phyloP scores from a whole-genome alignment of 2,113 vertebrate species.

The Gallinago jamesoni region DNA sequence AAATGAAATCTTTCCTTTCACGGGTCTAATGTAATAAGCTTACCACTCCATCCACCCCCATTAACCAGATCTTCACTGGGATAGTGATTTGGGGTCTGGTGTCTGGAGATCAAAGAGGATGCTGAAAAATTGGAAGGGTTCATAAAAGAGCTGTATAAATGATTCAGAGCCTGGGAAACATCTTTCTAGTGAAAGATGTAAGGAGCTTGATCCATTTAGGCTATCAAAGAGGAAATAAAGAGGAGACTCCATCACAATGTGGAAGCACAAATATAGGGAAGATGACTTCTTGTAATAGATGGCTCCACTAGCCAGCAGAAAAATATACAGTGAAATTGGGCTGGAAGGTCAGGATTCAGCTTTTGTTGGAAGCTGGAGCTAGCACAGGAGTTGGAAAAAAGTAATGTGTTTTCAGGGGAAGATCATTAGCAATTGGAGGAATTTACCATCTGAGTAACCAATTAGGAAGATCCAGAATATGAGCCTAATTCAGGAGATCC shows the following conservation, averaged over 20 bases:
- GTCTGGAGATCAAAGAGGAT: slow-evolving; percentile 1
- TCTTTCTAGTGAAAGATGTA: not conserved
- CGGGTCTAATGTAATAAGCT: not conserved
- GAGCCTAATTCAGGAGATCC: not conserved
- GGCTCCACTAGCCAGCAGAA: not conserved
- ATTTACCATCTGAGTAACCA: not conserved
- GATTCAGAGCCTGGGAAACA: not conserved
- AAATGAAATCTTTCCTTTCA: not conserved
- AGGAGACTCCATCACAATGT: not conserved
- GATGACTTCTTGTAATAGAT: not conserved
- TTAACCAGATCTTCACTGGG: not conserved
- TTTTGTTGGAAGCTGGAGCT: not conserved
- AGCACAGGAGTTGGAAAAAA: not conserved
- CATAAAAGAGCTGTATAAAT: not conserved
- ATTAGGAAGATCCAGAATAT: not conserved
- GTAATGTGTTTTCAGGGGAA: not conserved
- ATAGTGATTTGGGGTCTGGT: not conserved
- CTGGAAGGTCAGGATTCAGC: not conserved
- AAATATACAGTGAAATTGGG: not conserved
- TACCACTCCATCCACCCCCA: not conserved
- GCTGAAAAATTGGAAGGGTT: not conserved
- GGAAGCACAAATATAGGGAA: not conserved
- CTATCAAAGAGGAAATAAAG: not conserved
- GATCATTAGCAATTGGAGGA: not conserved
- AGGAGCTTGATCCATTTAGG: not conserved